phyloP scores from a whole-genome alignment of 2,113 vertebrate genomes.

The Recurvirostra avosetta region DNA sequence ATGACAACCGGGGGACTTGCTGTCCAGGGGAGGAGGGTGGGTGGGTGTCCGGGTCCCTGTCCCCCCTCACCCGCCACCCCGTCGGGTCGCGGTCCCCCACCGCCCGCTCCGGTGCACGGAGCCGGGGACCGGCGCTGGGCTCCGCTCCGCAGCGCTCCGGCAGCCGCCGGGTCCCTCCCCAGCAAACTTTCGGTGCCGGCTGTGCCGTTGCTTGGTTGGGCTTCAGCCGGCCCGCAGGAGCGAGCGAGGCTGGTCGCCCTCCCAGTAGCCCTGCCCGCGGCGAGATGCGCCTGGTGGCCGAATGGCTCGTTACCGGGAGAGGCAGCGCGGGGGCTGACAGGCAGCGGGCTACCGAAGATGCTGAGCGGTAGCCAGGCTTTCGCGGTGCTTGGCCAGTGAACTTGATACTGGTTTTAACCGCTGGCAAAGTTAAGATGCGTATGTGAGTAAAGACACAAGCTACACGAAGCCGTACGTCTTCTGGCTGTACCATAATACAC shows the following conservation, averaged over 20 bases:
- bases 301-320: not conserved
- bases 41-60: not conserved
- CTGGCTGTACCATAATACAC: fast-evolving
- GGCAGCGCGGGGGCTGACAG: not conserved
- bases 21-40: not conserved
- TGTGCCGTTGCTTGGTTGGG: too few species aligned
- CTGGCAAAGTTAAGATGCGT: not conserved
- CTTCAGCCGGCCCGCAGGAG: not conserved
- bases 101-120: not conserved
- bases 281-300: not conserved
- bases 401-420: not conserved
- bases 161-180: not conserved
- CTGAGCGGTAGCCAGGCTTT: not conserved
- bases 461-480: not conserved
- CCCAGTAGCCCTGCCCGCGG: not conserved
- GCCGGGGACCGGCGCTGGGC: not conserved
- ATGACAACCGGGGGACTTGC: slow-evolving; percentile 6
- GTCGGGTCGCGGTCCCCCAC: not conserved
- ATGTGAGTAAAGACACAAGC: not conserved
- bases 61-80: too few species aligned
- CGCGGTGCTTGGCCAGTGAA: not conserved
- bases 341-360: not conserved
- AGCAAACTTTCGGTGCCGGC: not conserved
- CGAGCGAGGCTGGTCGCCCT: not conserved
- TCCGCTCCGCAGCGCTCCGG: not conserved